phyloP scores from a whole-genome alignment of 1,140 invertebrate genomes.

The Chlorops oryzae region DNA sequence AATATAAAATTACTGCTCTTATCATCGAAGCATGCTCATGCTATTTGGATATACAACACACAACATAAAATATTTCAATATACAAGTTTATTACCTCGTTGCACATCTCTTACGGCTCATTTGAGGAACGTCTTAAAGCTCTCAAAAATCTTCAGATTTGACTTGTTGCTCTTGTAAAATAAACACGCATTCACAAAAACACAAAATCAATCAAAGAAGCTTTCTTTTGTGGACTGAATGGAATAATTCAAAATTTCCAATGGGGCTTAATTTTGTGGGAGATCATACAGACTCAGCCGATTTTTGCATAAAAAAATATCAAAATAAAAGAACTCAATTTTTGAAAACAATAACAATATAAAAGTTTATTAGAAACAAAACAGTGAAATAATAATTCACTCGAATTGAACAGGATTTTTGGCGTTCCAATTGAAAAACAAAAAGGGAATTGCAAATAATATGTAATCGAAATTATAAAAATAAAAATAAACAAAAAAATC shows the following conservation, averaged over 20 bases:
- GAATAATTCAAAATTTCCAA: no score
- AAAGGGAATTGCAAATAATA: conserved; percentile 21
- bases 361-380: conserved; percentile 26
- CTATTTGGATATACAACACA: no score
- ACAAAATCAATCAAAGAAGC: conserved; percentile 2
- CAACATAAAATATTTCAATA: conserved; percentile 42
- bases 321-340: no score
- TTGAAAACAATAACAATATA: conserved; percentile 16
- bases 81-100: not conserved
- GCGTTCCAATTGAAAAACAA: no score
- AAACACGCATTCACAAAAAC: conserved; percentile 12
- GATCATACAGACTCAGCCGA: no score
- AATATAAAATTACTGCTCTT: no score
- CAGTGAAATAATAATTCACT: conserved; percentile 11
- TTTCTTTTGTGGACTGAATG: no score
- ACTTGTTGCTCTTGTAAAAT: conserved; percentile 1
- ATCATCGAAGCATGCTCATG: no score
- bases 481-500: conserved; percentile 24
- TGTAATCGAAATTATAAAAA: conserved; percentile 36
- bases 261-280: no score
- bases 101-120: not conserved
- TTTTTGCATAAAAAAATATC: no score
- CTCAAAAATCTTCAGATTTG: not conserved
- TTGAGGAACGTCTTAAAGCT: not conserved
- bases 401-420: conserved; percentile 19